Conservation (phyloP, 2,797 vertebrate genomes). For the Parauchenoglanis punctatus region DNA sequence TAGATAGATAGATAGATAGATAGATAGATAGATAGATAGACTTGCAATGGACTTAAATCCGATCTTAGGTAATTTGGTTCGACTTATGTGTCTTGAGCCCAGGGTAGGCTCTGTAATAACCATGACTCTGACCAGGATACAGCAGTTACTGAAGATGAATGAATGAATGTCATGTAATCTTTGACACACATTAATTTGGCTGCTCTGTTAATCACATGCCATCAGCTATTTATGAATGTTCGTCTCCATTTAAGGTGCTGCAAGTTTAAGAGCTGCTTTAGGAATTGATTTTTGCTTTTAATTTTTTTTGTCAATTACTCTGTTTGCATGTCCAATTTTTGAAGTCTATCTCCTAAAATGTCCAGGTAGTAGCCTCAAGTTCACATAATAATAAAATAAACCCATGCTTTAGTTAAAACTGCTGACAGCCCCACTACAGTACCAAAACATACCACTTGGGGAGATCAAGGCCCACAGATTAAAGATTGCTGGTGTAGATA, state of each 20-base stretch:
- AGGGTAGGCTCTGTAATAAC: background rate
- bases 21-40: background rate
- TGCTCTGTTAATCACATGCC: background rate
- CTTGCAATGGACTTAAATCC: background rate
- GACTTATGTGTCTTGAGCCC: background rate
- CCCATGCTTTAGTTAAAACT: background rate
- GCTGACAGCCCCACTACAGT: background rate
- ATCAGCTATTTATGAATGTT: background rate
- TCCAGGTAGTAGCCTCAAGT: background rate
- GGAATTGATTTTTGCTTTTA: background rate
- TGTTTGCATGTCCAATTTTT: background rate
- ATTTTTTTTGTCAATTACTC: background rate
- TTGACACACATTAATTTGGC: background rate
- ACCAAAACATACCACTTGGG: constrained; percentile 3
- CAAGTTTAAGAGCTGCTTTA: background rate
- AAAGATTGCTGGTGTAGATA: background rate
- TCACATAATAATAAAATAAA: background rate
- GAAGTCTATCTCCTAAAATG: background rate
- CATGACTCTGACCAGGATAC: background rate
- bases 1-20: background rate
- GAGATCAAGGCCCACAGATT: background rate
- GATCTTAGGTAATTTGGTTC: background rate
- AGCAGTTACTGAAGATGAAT: background rate
- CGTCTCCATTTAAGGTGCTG: background rate
- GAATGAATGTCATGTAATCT: background rate